Evolutionary conservation across 1,140 invertebrate genomes (phyloP), one percentile per base, ranked within the genome.

Genomic region (Dendrolimus kikuchii): DNA sequence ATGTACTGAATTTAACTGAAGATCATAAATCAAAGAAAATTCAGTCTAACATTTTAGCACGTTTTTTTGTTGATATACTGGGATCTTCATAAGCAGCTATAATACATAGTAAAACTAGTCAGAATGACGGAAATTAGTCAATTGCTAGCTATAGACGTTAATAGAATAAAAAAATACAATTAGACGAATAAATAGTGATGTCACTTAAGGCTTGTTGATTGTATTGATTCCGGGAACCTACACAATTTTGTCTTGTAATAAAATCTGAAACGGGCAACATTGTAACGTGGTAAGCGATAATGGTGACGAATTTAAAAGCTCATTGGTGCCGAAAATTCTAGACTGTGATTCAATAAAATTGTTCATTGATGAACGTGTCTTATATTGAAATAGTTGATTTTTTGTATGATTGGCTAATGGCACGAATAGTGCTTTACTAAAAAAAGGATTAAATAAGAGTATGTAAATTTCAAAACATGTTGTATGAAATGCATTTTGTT

Each of bases 281-380:
- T 62, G 65, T 61, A 60, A 62, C 46, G 70, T 58, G 65, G 60
- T 61, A 65, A 57, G 36, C 8, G 68, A 60, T 68, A 70, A 63
- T 66, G 74, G 73, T 74, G 79, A 81, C 78, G 80, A 86, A 86
- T 83, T 83, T 81, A 81, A 68, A 81, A 75, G 73, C 72, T 79
- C 69, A 81, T 83, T 80, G 82, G 81, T 84, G 81, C 82, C 80
- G 82, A 84, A 86, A 76, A 77, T 82, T 81, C 77, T 84, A 80
- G 82, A 86, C 82, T 86, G 82, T 86, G 82, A 86, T 86, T 77
- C 76, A 84, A 23, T 1, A n/a, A 23, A 23, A 81, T 76, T 82
- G 82, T 86, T 86, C 80, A 82, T 84, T 78, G 72, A 23, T 67
- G 82, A 75, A 83, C 78, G 82, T 86, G 82, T 86, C 82, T 86